Evolutionary conservation across 2,888 invertebrate genomes (phyloP).

Genomic region (Zaprionus bogoriensis): DNA sequence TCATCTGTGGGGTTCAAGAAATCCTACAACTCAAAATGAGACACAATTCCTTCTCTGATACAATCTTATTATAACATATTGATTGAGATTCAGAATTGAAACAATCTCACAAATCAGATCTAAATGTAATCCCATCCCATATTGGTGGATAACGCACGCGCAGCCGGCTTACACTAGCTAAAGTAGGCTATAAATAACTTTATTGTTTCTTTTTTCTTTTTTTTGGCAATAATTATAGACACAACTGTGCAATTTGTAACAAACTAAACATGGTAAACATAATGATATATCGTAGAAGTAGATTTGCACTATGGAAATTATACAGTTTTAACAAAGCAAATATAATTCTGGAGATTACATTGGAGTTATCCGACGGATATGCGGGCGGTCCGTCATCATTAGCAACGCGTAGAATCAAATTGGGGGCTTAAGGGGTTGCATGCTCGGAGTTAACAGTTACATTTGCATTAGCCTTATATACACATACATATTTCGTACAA

Average conservation of each 20-base stretch:
- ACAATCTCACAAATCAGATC: too few species aligned
- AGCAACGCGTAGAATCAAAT: constrained; percentile 13
- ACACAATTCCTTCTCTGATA: too few species aligned
- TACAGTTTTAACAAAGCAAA: constrained; percentile 27
- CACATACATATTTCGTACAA: constrained; percentile 60
- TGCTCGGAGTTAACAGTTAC: neutral
- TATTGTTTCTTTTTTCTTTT: constrained; percentile 20
- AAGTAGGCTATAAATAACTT: constrained; percentile 34
- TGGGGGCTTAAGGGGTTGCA: neutral
- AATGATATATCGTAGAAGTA: constrained; percentile 22
- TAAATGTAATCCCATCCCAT: too few species aligned
- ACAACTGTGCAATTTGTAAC: constrained; percentile 17
- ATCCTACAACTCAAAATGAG: too few species aligned
- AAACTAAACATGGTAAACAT: constrained; percentile 26
- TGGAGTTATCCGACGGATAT: neutral
- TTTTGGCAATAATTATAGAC: constrained; percentile 41
- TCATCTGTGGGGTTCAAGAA: too few species aligned
- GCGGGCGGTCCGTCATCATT: neutral
- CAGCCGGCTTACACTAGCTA: neutral
- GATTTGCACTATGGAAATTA: constrained; percentile 48
- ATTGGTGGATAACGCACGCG: too few species aligned
- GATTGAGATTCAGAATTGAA: too few species aligned
- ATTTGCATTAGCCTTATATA: constrained; percentile 14
- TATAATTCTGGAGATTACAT: constrained; percentile 36
- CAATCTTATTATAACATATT: too few species aligned